Conservation (phyloP, 64 coral and sea anemone species). For the Montipora cactus region DNA sequence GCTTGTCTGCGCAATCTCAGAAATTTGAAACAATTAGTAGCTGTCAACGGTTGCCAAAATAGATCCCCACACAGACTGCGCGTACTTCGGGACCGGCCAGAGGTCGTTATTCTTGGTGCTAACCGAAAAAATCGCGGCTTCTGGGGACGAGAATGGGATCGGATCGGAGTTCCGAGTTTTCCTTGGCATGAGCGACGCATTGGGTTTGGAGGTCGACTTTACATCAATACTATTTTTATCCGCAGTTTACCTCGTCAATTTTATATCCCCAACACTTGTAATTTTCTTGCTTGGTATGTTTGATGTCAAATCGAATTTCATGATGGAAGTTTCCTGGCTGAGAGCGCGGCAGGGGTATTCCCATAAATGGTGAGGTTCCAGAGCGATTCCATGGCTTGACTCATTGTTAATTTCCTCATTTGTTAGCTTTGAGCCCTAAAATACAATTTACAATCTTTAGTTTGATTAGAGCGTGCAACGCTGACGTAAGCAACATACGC, state of each 20-base stretch:
- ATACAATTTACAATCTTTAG: not conserved
- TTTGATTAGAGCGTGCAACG: too few relatives aligned
- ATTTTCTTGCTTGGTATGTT: conserved; percentile 65
- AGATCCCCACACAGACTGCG: too few relatives aligned
- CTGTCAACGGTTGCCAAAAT: too few relatives aligned
- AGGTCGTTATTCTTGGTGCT: too few relatives aligned
- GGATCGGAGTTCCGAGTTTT: too few relatives aligned
- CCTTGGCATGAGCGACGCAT: too few relatives aligned
- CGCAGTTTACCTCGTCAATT: conserved; percentile 62
- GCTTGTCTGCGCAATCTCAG: too few relatives aligned
- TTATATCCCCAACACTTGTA: conserved; percentile 22
- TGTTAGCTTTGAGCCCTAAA: conserved; percentile 37
- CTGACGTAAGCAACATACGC: too few relatives aligned
- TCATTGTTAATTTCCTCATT: conserved; percentile 61
- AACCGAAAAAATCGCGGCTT: too few relatives aligned
- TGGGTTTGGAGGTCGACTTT: not conserved
- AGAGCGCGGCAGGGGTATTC: conserved; percentile 91
- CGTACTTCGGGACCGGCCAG: too few relatives aligned
- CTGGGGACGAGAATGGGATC: too few relatives aligned
- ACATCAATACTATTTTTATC: not conserved
- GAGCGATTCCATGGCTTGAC: conserved; percentile 60
- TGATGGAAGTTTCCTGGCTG: conserved; percentile 65
- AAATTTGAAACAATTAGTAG: too few relatives aligned
- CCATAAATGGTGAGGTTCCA: conserved; percentile 96
- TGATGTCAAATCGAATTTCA: conserved; percentile 81